These are phyloP conservation scores for Drosophila nr. fundita DNA, from an alignment of 2,888 invertebrate species.

Conservation along the genomic window DNA sequence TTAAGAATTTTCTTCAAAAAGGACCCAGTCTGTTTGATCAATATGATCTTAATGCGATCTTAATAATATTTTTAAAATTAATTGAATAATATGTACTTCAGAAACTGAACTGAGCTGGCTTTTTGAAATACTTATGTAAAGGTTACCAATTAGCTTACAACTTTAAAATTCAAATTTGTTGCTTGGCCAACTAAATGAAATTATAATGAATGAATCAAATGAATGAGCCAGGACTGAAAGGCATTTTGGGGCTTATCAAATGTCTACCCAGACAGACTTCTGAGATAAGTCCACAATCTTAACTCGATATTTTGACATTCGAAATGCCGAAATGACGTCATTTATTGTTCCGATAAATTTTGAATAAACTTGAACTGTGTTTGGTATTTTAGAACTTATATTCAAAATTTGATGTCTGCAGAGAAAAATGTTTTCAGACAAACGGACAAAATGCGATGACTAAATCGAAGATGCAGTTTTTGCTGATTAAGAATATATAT, in stretches of 20 bases:
- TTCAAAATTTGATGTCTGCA: neutral
- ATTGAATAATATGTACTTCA: neutral
- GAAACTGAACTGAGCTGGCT: neutral
- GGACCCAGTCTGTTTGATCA: neutral
- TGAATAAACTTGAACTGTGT: too few relatives aligned
- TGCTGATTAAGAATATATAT: neutral
- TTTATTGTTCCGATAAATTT: too few relatives aligned
- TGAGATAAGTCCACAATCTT: neutral
- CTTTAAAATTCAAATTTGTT: neutral
- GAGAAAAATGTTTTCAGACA: rapidly evolving
- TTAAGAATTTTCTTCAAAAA: too few relatives aligned
- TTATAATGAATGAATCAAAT: too few relatives aligned
- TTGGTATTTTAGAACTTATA: too few relatives aligned
- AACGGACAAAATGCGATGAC: too few relatives aligned
- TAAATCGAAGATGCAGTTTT: rapidly evolving
- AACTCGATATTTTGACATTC: neutral
- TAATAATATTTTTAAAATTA: neutral
- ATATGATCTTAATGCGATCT: neutral
- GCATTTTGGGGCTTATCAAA: neutral
- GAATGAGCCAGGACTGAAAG: too few relatives aligned
- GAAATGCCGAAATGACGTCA: neutral
- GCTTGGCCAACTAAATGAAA: neutral
- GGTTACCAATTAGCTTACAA: too few relatives aligned
- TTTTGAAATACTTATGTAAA: neutral
- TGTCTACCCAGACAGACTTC: neutral